These are phyloP conservation scores for Hedychridium roseum DNA, from an alignment of 2,888 invertebrate genomes.

Conservation along the genomic window DNA sequence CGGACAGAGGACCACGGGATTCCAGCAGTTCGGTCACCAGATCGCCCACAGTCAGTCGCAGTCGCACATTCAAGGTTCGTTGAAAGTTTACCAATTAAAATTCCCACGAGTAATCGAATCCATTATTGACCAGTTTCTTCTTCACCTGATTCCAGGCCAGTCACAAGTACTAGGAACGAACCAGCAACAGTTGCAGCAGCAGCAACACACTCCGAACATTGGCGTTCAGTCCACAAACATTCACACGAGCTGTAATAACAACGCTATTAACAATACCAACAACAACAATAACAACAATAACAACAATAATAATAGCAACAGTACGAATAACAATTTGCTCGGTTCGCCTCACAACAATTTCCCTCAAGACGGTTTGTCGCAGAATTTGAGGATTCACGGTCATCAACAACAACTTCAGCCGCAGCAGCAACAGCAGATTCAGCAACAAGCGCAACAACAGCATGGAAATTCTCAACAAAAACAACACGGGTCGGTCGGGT, in stretches of 20 bases:
- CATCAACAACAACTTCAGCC: conserved; percentile 38
- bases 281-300: conserved; percentile 42
- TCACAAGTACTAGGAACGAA: conserved; percentile 40
- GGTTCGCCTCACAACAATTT: conserved; percentile 38
- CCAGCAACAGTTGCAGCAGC: conserved; percentile 41
- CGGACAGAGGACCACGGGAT: conserved; percentile 51
- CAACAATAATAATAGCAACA: conserved; percentile 43
- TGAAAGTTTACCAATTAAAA: neutral
- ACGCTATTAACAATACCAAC: conserved; percentile 40
- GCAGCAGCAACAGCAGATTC: conserved; percentile 28
- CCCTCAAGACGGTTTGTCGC: conserved; percentile 40
- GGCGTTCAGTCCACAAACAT: conserved; percentile 26
- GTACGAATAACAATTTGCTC: conserved; percentile 30
- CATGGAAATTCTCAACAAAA: conserved; percentile 68
- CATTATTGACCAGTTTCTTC: neutral
- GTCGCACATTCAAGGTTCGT: conserved; percentile 59
- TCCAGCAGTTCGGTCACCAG: conserved; percentile 59
- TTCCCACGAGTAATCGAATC: conserved; percentile 17
- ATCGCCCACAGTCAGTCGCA: conserved; percentile 61
- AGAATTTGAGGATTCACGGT: conserved; percentile 40
- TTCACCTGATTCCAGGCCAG: conserved; percentile 33
- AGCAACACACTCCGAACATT: conserved; percentile 45
- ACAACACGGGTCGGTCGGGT: conserved; percentile 66
- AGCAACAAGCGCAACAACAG: conserved; percentile 68
- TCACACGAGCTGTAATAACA: conserved; percentile 48